Evolutionary conservation across 2,888 invertebrate genomes (phyloP).

Genomic region (Tiphia femorata): DNA sequence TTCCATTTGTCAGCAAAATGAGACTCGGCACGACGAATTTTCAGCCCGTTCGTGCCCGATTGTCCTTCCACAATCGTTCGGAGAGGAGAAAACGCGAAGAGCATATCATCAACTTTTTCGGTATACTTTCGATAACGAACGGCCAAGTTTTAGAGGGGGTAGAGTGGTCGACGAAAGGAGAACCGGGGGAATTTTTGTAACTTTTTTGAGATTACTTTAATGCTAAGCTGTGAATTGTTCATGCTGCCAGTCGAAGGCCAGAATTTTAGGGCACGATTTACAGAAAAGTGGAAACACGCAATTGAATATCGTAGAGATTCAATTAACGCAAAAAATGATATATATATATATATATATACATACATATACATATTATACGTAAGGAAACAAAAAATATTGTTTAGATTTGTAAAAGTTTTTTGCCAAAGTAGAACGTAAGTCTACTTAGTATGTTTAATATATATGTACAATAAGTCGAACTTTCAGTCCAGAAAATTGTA

Average conservation of each 20-base stretch:
- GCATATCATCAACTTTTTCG: slow-evolving; percentile 48
- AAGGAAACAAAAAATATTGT: slow-evolving; percentile 17
- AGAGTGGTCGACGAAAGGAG: slow-evolving; percentile 28
- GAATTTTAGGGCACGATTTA: slow-evolving; percentile 43
- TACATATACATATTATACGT: too few species aligned
- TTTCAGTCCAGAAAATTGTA: slow-evolving; percentile 28
- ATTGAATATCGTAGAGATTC: slow-evolving; percentile 9
- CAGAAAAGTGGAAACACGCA: slow-evolving; percentile 10
- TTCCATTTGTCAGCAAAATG: not conserved
- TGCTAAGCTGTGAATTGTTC: slow-evolving; percentile 37
- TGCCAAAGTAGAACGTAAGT: slow-evolving; percentile 61
- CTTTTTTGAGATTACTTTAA: slow-evolving; percentile 56
- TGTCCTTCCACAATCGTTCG: slow-evolving; percentile 11
- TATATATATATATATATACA: slow-evolving; percentile 24
- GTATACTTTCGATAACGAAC: slow-evolving; percentile 41
- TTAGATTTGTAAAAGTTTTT: slow-evolving; percentile 52
- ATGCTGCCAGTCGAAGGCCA: slow-evolving; percentile 40
- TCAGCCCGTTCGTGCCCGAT: too few species aligned
- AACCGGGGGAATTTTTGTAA: slow-evolving; percentile 45
- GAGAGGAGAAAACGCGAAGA: slow-evolving; percentile 2
- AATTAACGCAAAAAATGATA: slow-evolving; percentile 9
- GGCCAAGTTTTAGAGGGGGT: slow-evolving; percentile 23
- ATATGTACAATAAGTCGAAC: slow-evolving; percentile 42
- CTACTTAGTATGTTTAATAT: slow-evolving; percentile 55
- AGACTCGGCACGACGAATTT: too few species aligned